Conservation (phyloP, 2,888 invertebrate genomes). For the Mythimna albipuncta region DNA sequence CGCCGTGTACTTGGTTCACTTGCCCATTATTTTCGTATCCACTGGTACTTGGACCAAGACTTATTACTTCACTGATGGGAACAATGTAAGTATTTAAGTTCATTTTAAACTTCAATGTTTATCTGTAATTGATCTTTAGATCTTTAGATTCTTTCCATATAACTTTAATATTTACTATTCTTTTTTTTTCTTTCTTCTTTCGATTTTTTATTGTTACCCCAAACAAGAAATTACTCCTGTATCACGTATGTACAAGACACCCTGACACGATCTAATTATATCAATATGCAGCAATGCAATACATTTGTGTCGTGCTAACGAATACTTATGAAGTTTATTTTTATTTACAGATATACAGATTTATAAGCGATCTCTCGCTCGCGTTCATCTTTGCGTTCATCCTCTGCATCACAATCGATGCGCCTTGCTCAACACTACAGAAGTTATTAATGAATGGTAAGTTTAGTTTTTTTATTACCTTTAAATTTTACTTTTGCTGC, state of each 20-base stretch:
- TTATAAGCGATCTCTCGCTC: constrained; percentile 70
- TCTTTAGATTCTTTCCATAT: too few relatives aligned
- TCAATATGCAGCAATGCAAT: too few relatives aligned
- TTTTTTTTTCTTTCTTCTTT: too few relatives aligned
- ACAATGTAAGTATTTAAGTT: constrained; percentile 71
- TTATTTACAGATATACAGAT: constrained; percentile 74
- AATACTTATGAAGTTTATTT: neutral
- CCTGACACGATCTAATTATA: too few relatives aligned
- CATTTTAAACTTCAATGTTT: neutral
- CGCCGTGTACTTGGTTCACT: constrained; percentile 89
- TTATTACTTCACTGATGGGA: constrained; percentile 73
- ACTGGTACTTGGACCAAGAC: constrained; percentile 76
- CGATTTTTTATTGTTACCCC: too few relatives aligned
- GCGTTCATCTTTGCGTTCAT: constrained; percentile 74
- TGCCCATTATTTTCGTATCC: constrained; percentile 77
- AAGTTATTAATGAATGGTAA: constrained; percentile 76
- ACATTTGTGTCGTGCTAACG: too few relatives aligned
- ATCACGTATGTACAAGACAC: too few relatives aligned
- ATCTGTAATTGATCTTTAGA: too few relatives aligned
- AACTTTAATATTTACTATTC: too few relatives aligned
- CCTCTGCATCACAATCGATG: constrained; percentile 77
- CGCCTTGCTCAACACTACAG: constrained; percentile 79
- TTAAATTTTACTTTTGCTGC: neutral
- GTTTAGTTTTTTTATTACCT: neutral
- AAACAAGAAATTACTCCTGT: too few relatives aligned